These are phyloP conservation scores for Drosophila leontia DNA, from an alignment of 1,140 invertebrate species.

Conservation along the genomic window DNA sequence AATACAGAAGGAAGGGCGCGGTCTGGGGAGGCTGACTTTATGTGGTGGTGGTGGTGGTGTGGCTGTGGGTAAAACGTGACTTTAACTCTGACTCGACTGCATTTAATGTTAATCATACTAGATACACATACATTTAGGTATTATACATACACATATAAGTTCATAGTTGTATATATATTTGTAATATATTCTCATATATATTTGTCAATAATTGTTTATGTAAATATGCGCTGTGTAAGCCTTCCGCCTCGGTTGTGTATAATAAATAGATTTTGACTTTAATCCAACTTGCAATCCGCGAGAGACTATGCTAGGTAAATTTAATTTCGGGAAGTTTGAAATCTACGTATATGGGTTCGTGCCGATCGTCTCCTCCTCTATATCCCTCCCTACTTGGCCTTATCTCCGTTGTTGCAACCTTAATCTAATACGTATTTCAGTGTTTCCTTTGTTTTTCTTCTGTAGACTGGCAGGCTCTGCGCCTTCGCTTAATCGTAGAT, in stretches of 20 bases:
- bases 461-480: slow-evolving; percentile 41
- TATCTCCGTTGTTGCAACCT: slow-evolving; percentile 74
- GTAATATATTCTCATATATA: slow-evolving; percentile 63
- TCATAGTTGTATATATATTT: slow-evolving; percentile 74
- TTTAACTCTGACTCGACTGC: slow-evolving; percentile 48
- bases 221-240: slow-evolving; percentile 64
- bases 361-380: slow-evolving; percentile 20
- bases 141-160: slow-evolving; percentile 60
- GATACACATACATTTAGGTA: slow-evolving; percentile 60
- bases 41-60: slow-evolving; percentile 15
- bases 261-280: slow-evolving; percentile 73
- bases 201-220: slow-evolving; percentile 66
- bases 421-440: slow-evolving; percentile 81
- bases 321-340: slow-evolving; percentile 77
- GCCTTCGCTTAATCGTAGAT: slow-evolving; percentile 40
- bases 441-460: slow-evolving; percentile 49
- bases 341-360: slow-evolving; percentile 77
- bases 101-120: slow-evolving; percentile 53
- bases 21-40: slow-evolving; percentile 19
- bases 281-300: slow-evolving; percentile 54
- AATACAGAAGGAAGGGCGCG: slow-evolving; percentile 8
- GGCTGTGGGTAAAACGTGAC: slow-evolving; percentile 43
- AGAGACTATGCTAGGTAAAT: slow-evolving; percentile 58
- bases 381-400: slow-evolving; percentile 22
- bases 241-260: slow-evolving; percentile 53